Percentiles rank a stretch among this genome's conserved stretches.
phyloP scores from a whole-genome alignment of 2,113 vertebrate genomes.

The Atherinomorus stipes region DNA sequence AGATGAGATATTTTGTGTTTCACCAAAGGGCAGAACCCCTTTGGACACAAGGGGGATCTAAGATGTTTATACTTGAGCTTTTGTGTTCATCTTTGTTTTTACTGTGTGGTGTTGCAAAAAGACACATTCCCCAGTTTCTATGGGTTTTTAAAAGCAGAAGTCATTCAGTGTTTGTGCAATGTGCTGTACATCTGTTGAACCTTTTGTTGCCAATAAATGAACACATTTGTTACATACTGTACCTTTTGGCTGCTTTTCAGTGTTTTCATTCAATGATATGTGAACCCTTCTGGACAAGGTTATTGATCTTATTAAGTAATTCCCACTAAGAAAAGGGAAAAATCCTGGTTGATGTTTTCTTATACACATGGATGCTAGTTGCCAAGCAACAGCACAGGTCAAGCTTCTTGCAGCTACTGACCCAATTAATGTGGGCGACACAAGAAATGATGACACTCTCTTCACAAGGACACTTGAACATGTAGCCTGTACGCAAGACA shows the following conservation, averaged over 20 bases:
- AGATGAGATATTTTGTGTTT: slow-evolving; percentile 47
- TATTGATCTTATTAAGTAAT: slow-evolving; percentile 38
- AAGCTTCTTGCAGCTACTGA: slow-evolving; percentile 72
- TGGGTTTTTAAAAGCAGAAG: slow-evolving; percentile 31
- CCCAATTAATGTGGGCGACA: slow-evolving; percentile 74
- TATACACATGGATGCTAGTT: slow-evolving; percentile 67
- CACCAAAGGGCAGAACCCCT: slow-evolving; percentile 49
- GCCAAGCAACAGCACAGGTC: slow-evolving; percentile 77
- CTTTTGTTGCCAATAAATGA: slow-evolving; percentile 69
- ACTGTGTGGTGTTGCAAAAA: slow-evolving; percentile 42
- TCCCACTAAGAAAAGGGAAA: slow-evolving; percentile 32
- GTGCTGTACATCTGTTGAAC: slow-evolving; percentile 45
- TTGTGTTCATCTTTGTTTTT: slow-evolving; percentile 29
- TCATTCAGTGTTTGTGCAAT: slow-evolving; percentile 45
- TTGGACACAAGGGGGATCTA: slow-evolving; percentile 28
- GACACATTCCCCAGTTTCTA: slow-evolving; percentile 14
- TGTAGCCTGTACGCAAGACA: slow-evolving; percentile 48
- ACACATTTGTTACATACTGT: slow-evolving; percentile 52
- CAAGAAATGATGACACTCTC: slow-evolving; percentile 71
- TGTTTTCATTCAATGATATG: not conserved
- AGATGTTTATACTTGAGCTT: slow-evolving; percentile 49
- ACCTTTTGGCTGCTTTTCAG: not conserved
- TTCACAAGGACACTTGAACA: slow-evolving; percentile 67
- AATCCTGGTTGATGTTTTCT: slow-evolving; percentile 50
- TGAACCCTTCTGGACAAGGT: slow-evolving; percentile 19